phyloP scores from a whole-genome alignment of 1,140 invertebrate genomes.

The Mesaphorura yosii region DNA sequence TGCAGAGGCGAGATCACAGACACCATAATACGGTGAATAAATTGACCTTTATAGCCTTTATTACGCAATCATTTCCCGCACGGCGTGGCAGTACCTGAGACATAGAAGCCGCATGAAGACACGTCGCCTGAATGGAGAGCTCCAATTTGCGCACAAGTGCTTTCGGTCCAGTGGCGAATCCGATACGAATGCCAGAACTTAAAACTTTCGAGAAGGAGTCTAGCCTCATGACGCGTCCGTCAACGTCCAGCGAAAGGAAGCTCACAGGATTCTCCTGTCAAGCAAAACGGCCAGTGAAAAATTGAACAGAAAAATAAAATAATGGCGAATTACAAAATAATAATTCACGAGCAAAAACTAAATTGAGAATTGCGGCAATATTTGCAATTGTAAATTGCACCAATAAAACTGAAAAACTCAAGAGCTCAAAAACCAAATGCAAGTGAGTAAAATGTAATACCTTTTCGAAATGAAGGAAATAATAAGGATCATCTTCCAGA shows the following conservation, averaged over 20 bases:
- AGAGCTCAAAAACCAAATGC: no score
- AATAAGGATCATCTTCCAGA: slow-evolving; percentile 70
- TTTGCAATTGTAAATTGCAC: no score
- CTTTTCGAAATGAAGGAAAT: slow-evolving; percentile 56
- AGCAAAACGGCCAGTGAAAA: not conserved
- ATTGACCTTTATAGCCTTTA: slow-evolving; percentile 2
- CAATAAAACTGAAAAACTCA: no score
- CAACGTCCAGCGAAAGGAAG: slow-evolving; percentile 60
- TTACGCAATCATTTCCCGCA: no score
- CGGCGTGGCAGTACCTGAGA: slow-evolving; percentile 50
- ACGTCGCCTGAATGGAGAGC: slow-evolving; percentile 57
- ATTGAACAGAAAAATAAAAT: no score
- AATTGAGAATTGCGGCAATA: no score
- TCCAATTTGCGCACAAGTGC: slow-evolving; percentile 49
- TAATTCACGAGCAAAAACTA: no score
- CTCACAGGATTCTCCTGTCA: slow-evolving; percentile 47
- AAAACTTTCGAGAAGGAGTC: slow-evolving; percentile 72
- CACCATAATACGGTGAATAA: not conserved
- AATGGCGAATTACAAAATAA: no score
- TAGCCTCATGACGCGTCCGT: slow-evolving; percentile 61
- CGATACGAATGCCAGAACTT: slow-evolving; percentile 56
- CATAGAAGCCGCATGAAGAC: slow-evolving; percentile 57
- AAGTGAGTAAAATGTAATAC: no score
- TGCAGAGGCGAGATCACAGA: no score
- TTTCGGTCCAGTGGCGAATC: slow-evolving; percentile 56